Conservation (phyloP, 2,888 invertebrate species). For the Dinocampus coccinellae region DNA sequence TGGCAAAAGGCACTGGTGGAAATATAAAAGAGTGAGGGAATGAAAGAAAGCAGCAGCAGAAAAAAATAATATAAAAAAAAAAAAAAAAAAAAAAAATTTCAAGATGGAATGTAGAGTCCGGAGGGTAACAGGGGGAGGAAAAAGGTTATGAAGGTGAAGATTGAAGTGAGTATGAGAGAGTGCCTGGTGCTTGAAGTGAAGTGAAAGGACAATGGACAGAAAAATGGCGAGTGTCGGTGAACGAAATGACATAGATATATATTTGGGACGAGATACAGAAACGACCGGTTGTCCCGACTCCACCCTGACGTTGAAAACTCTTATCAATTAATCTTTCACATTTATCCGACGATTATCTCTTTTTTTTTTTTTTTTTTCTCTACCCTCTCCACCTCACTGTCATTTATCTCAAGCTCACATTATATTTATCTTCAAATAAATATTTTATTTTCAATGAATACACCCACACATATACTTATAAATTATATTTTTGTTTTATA, state of each 20-base stretch:
- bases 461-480: too few relatives aligned
- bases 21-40: not conserved
- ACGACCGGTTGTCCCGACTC: not conserved
- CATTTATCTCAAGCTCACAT: not conserved
- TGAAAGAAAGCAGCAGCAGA: not conserved
- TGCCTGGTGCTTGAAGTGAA: not conserved
- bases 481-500: not conserved
- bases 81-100: not conserved
- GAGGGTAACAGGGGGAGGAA: not conserved
- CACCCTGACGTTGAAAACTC: constrained; percentile 1
- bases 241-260: constrained; percentile 7
- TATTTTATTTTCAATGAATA: not conserved
- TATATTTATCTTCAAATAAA: not conserved
- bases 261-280: not conserved
- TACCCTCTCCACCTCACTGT: not conserved
- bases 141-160: constrained; percentile 4
- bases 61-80: not conserved
- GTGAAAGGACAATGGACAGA: constrained; percentile 5
- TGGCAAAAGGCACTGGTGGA: not conserved
- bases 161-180: not conserved
- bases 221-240: not conserved
- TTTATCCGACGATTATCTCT: not conserved
- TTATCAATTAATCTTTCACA: constrained; percentile 1
- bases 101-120: not conserved
- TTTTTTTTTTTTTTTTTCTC: too few relatives aligned